phyloP scores from a whole-genome alignment of 2,888 invertebrate genomes.

The Apotomis betuletana region DNA sequence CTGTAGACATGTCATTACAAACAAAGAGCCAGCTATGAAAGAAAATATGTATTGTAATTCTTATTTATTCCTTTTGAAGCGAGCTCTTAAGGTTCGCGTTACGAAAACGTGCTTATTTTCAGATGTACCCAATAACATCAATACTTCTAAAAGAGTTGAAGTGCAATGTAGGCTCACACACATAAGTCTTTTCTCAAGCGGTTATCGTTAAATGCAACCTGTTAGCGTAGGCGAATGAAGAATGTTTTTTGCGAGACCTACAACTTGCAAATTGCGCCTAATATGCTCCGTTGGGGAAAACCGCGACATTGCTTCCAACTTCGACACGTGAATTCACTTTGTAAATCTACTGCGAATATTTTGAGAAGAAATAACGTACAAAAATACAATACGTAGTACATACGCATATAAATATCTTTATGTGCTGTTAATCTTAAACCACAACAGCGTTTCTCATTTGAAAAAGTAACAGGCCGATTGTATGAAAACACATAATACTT shows the following conservation, averaged over 20 bases:
- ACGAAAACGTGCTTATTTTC: slow-evolving; percentile 25
- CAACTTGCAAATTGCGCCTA: slow-evolving; percentile 14
- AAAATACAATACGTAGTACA: too few relatives aligned
- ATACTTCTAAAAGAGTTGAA: slow-evolving; percentile 9
- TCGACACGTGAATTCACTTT: too few relatives aligned
- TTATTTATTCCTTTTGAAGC: slow-evolving; percentile 39
- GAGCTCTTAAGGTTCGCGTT: slow-evolving; percentile 24
- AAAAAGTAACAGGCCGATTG: too few relatives aligned
- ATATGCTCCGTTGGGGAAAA: background rate
- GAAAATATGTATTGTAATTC: slow-evolving; percentile 33
- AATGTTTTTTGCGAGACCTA: slow-evolving; percentile 4
- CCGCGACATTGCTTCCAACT: too few relatives aligned
- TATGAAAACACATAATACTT: too few relatives aligned
- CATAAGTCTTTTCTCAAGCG: background rate
- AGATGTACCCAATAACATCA: slow-evolving; percentile 32
- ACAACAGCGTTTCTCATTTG: too few relatives aligned
- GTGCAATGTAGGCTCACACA: slow-evolving; percentile 2
- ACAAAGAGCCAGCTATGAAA: slow-evolving; percentile 12
- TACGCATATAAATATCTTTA: too few relatives aligned
- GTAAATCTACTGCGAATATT: too few relatives aligned
- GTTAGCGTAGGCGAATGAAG: too few relatives aligned
- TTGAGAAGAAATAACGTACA: too few relatives aligned
- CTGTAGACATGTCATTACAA: slow-evolving; percentile 19
- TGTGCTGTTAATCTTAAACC: too few relatives aligned
- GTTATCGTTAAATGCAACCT: too few relatives aligned